Conservation (phyloP, 64 coral and sea anemone species). For the Stichodactyla mertensii region DNA sequence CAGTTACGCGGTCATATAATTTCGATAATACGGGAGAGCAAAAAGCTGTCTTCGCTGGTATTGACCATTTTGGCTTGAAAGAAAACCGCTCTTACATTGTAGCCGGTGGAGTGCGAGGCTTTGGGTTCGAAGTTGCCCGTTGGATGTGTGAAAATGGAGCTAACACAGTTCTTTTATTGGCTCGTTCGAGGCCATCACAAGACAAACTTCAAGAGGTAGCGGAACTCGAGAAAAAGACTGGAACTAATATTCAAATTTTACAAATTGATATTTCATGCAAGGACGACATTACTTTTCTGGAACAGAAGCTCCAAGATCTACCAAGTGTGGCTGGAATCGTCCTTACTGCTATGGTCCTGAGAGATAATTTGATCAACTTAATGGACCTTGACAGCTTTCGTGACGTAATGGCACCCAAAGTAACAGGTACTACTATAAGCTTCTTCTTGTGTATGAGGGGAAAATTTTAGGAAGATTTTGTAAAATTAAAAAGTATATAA, state of each 20-base stretch:
- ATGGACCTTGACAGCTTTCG: slow-evolving; percentile 39
- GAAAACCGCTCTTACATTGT: slow-evolving; percentile 53
- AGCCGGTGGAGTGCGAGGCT: slow-evolving; percentile 57
- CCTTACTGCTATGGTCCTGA: slow-evolving; percentile 61
- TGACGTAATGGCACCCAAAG: slow-evolving; percentile 47
- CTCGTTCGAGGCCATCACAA: slow-evolving; percentile 45
- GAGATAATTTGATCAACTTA: slow-evolving; percentile 49
- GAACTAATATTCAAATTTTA: slow-evolving; percentile 30
- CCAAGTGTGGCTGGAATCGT: slow-evolving; percentile 71
- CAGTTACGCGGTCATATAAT: no score
- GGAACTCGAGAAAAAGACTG: slow-evolving; percentile 39
- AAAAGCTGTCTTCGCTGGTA: not conserved
- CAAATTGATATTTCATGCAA: slow-evolving; percentile 9
- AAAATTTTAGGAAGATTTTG: no score
- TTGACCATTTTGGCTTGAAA: slow-evolving; percentile 52
- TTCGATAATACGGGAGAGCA: no score
- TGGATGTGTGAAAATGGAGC: slow-evolving; percentile 70
- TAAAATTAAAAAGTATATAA: no score
- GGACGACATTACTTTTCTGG: slow-evolving; percentile 13
- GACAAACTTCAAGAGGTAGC: slow-evolving; percentile 42
- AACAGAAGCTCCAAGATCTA: slow-evolving; percentile 45
- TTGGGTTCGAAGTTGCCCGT: slow-evolving; percentile 68
- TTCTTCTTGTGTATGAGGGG: not conserved
- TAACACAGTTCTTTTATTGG: slow-evolving; percentile 34
- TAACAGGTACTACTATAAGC: slow-evolving; percentile 48